A percentile compares a stretch with the other conserved stretches of the same genome.
phyloP scores from a whole-genome alignment of 1,140 invertebrate species.

The Anastrepha ludens region DNA sequence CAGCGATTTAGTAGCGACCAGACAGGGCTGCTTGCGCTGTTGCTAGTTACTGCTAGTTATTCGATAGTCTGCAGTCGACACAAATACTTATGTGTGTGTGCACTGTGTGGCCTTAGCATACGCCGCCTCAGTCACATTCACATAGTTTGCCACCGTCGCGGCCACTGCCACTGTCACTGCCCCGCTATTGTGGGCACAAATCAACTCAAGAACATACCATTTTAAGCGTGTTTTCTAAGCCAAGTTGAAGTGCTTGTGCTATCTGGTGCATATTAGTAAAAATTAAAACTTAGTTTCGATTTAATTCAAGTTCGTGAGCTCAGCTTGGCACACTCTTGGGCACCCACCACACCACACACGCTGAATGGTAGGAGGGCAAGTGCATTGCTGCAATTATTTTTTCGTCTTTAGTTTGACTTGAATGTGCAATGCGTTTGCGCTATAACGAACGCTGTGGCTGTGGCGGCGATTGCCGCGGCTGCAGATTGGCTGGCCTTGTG shows the following conservation, averaged over 20 bases:
- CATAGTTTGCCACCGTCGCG: not conserved
- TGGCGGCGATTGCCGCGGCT: not conserved
- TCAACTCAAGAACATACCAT: not conserved
- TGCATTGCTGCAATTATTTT: conserved; percentile 18
- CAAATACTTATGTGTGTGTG: not conserved
- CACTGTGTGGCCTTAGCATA: not conserved
- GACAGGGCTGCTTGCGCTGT: not conserved
- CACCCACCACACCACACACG: not conserved
- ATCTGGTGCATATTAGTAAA: not conserved
- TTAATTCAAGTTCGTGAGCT: conserved; percentile 57
- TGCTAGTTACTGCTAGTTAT: no score
- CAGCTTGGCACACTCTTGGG: conserved; percentile 2
- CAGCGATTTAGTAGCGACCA: not conserved
- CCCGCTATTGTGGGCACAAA: not conserved
- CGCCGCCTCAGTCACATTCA: not conserved
- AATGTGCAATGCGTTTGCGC: conserved; percentile 50
- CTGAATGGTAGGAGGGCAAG: not conserved
- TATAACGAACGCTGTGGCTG: not conserved
- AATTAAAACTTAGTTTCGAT: not conserved
- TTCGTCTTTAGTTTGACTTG: conserved; percentile 57
- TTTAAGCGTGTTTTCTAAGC: conserved; percentile 54
- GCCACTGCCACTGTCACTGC: not conserved
- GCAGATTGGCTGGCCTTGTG: not conserved
- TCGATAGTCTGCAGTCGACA: no score
- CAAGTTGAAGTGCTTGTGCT: conserved; percentile 55